A percentile compares a stretch with the other conserved stretches of the same genome.
Conservation (phyloP, 1,140 invertebrate genomes). For the Aleiodes sp. region DNA sequence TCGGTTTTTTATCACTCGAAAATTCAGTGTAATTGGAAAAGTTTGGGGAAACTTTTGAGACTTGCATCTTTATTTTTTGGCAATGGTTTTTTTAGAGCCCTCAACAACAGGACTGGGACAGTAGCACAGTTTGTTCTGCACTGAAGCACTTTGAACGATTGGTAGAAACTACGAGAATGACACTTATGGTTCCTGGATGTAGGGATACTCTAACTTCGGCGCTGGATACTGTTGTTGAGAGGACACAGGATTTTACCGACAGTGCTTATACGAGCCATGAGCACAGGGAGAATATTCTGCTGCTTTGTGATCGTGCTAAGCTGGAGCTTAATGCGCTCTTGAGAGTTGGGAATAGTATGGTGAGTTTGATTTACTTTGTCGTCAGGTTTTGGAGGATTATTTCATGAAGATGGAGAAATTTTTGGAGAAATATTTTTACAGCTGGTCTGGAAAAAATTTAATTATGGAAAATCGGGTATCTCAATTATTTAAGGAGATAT, state of each 20-base stretch:
- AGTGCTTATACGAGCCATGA: constrained; percentile 98
- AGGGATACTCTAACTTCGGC: constrained; percentile 82
- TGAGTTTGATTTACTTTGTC: constrained; percentile 68
- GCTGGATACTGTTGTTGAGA: constrained; percentile 91
- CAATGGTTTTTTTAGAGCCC: constrained; percentile 51
- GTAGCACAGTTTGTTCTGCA: constrained; percentile 79
- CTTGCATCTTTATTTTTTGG: no score
- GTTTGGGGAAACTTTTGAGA: no score
- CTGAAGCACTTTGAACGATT: constrained; percentile 86
- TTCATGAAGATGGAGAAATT: no score
- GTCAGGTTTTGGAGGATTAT: no score
- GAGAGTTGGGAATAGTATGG: constrained; percentile 84
- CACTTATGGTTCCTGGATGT: constrained; percentile 68
- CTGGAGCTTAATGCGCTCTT: constrained; percentile 88
- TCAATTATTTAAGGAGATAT: no score
- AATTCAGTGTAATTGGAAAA: no score
- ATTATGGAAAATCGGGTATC: no score
- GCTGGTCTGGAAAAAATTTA: no score
- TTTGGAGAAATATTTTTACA: no score
- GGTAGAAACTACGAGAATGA: constrained; percentile 83
- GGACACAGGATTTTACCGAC: constrained; percentile 98
- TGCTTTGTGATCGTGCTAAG: constrained; percentile 88
- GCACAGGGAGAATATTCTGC: constrained; percentile 92
- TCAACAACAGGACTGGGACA: constrained; percentile 73
- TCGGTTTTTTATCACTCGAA: no score